Base-by-base conservation (phyloP, 2,797 vertebrate species). In the Coregonus ussuriensis region DNA sequence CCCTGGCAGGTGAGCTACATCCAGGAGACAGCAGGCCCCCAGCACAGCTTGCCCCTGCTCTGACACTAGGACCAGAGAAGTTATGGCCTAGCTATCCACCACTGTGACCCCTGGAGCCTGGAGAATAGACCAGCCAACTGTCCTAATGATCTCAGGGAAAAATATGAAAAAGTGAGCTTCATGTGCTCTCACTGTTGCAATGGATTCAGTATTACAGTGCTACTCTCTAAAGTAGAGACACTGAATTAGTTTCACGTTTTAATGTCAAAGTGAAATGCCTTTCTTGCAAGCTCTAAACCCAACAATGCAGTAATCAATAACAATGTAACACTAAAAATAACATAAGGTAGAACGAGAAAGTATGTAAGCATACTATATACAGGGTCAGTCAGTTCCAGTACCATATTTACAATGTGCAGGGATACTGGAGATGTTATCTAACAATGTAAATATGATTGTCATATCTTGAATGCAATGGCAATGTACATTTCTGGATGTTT, bases 1-100 rank as follows among this genome's bases (percentile, higher is more conserved):
- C 80, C 93, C 54, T 97, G 96, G 96, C 96, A 95, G 72, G 91
- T 94, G 86, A 89, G 94, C 78, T 92, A 88, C 74, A 82, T 95
- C 84, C 94, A 94, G 89, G 93, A 95, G 72, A 76, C 91, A 0
- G 91, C 91, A 0, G 91, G 88, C 3, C 88, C 86, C 47, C 93
- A 94, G 81, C 93, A 93, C 82, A 79, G 91, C 77, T 90, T 94
- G 73, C 85, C 92, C 35, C 84, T 90, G 82, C 88, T 84, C 89
- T 89, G 91, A 90, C 67, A 74, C 85, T 74, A 74, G 84, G 66
- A 14, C 31, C 52, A 21, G 62, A 14, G 41, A 47, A 47, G 59
- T 63, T 25, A 66, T 65, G 41, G 54, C 15, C n/a, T 25, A 6
- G 53, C 16, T 53, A 53, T 37, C 18, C 65, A 16, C 16, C 77